These are phyloP conservation scores for Marcusenius ussheri DNA, from an alignment of 2,113 vertebrate species.

Conservation along the genomic window DNA sequence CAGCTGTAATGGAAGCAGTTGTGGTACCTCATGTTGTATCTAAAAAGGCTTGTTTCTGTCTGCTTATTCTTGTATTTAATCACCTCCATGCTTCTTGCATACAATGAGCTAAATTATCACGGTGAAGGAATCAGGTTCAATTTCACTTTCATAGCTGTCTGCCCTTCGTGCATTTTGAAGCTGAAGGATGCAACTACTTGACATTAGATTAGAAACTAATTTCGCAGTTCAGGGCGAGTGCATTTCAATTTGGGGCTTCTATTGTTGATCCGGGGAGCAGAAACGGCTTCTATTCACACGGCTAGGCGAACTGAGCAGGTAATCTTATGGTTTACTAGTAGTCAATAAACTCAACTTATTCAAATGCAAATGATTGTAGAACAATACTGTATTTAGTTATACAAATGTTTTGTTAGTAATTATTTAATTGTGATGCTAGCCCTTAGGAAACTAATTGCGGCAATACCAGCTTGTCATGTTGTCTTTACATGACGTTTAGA, in stretches of 20 bases:
- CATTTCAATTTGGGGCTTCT: constrained; percentile 48
- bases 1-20: neutral
- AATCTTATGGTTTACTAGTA: neutral
- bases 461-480: neutral
- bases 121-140: constrained; percentile 39
- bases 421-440: neutral
- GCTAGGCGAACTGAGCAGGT: constrained; percentile 15
- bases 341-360: constrained; percentile 13
- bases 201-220: constrained; percentile 51
- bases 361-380: constrained; percentile 13
- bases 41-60: constrained; percentile 22
- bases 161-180: constrained; percentile 29
- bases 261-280: constrained; percentile 50
- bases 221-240: constrained; percentile 51
- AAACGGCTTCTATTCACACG: constrained; percentile 21
- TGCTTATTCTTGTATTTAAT: constrained; percentile 38
- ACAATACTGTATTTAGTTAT: constrained; percentile 14
- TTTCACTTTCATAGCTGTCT: constrained; percentile 45
- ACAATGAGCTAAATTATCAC: constrained; percentile 44
- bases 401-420: constrained; percentile 7
- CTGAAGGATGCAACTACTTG: constrained; percentile 36
- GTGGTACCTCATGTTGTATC: neutral
- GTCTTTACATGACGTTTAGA: neutral
- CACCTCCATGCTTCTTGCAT: constrained; percentile 29
- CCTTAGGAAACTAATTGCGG: neutral